Base-by-base conservation (phyloP, 2,888 invertebrate genomes). In the Griposia aprilina region DNA sequence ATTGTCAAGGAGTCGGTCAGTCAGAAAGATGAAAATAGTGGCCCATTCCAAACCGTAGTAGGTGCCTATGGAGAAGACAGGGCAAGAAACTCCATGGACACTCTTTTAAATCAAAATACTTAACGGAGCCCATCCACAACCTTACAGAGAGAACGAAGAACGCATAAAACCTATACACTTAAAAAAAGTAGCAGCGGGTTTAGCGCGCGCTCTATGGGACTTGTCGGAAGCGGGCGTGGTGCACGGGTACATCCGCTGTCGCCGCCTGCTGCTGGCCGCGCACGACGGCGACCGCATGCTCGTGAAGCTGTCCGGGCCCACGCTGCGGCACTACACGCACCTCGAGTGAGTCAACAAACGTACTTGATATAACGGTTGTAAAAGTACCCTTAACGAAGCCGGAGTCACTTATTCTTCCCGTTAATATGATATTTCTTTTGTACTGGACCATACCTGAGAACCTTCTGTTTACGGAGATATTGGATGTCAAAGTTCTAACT, bases 151-250 rank as follows among this genome's bases (percentile, higher is more conserved):
- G 80, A 93, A 96, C 77, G 94, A 93, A 36, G 93, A 96, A 4
- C 95, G 96, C 55, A 94, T 98, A 10, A 97, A 97, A 89, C 95
- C 97, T 2, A 97, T 98, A 0, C 98, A 99, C 92, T 96, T 99
- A 86, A 97, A 99, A 86, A 98, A 99, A 93, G 98, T 98, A 65
- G 97, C 98, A 17, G 98, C 98, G 50, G 98, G 98, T 74, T 93
- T 99, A 74, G 98, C 99, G 2, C 98, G 98, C 52, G 99, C 99
- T 17, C 96, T 99, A 48, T 99, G 98, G 98, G 98, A 99, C 95
- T 96, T 99, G 95, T 98, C 98, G 92, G 98, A 99, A 93, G 98
- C 98, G 88, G 97, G 98, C 60, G 97, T 99, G 52, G 98, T 98
- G 72, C 99, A 99, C 96, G 99, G 98, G 23, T 98, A 98, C 91